Evolutionary conservation across 2,113 vertebrate genomes (phyloP).

Genomic region (Phyllostomus hastatus): DNA sequence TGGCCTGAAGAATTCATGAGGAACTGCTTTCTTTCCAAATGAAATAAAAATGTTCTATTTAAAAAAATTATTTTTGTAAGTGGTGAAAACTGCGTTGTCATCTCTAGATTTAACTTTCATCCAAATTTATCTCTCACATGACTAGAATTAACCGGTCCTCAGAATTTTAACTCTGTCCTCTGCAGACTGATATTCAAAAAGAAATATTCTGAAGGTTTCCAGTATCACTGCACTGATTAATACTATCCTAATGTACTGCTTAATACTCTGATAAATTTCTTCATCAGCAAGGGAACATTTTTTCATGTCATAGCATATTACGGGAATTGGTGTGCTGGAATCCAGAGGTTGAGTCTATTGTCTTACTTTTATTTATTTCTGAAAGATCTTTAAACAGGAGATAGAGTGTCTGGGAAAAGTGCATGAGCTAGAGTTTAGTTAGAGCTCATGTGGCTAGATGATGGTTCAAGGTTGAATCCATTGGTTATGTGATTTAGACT

Average conservation of each 20-base stretch:
- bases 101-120: slow-evolving; percentile 31
- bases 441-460: not conserved
- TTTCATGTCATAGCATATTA: not conserved
- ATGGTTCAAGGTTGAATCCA: not conserved
- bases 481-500: not conserved
- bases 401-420: not conserved
- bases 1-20: slow-evolving; percentile 26
- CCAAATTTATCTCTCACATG: not conserved
- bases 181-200: not conserved
- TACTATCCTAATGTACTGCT: not conserved
- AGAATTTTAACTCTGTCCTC: not conserved
- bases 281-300: not conserved
- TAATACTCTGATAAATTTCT: not conserved
- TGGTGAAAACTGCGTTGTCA: slow-evolving; percentile 30
- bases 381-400: not conserved
- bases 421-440: not conserved
- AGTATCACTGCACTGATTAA: not conserved
- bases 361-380: not conserved
- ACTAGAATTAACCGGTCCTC: not conserved
- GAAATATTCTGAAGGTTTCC: not conserved
- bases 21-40: slow-evolving; percentile 32
- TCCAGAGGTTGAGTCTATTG: not conserved
- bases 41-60: not conserved
- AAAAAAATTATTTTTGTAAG: slow-evolving; percentile 18
- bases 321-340: not conserved